phyloP scores from a whole-genome alignment of 2,888 invertebrate species.

The Drosophila subquinaria region DNA sequence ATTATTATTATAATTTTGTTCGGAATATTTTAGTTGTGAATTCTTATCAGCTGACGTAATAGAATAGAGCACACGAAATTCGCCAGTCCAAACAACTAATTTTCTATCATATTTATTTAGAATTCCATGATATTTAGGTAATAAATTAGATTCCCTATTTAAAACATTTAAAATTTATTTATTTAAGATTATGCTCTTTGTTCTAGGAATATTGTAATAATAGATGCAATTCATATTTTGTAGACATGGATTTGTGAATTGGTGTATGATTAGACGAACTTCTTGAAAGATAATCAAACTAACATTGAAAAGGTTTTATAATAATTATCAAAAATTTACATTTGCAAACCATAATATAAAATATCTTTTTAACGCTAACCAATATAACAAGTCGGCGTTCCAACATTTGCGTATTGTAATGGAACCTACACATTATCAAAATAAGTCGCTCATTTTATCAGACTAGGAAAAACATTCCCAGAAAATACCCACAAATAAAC shows the following conservation, averaged over 20 bases:
- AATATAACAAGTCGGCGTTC: background rate
- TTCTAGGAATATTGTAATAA: background rate
- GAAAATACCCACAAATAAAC: background rate
- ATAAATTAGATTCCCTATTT: background rate
- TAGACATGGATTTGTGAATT: background rate
- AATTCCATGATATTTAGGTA: background rate
- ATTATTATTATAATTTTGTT: constrained; percentile 20
- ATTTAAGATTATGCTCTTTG: background rate
- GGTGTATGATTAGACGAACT: too few relatives aligned
- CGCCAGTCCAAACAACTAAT: constrained; percentile 14
- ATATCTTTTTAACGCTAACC: background rate
- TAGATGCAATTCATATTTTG: background rate
- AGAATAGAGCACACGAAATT: background rate
- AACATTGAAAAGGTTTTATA: too few relatives aligned
- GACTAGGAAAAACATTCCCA: background rate
- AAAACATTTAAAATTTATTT: background rate
- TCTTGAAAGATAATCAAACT: too few relatives aligned
- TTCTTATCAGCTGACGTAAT: constrained; percentile 35
- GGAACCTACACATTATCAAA: background rate
- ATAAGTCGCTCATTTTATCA: background rate
- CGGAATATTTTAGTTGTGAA: constrained; percentile 10
- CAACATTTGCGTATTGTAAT: background rate
- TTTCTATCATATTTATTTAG: constrained; percentile 1
- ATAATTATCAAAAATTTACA: background rate
- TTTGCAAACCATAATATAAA: background rate